A percentile compares a stretch with the other conserved stretches of the same genome.
phyloP scores from a whole-genome alignment of 2,888 invertebrate genomes.

The Gryllus longicercus region DNA sequence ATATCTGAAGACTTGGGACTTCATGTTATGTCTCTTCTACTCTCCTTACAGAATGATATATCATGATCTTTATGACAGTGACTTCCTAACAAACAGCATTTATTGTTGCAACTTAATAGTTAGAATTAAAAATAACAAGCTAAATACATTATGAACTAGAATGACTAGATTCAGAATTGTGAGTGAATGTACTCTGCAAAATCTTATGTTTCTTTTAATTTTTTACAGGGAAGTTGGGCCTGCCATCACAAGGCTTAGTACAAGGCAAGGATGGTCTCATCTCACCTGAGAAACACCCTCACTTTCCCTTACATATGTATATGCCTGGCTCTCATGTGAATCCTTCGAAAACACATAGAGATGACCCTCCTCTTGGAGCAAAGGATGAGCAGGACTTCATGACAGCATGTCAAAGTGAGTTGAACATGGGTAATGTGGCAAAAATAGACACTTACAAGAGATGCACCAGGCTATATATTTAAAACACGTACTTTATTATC shows the following conservation, averaged over 20 bases:
- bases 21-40: too few relatives aligned
- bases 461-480: too few relatives aligned
- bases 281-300: slow-evolving; percentile 42
- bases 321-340: slow-evolving; percentile 40
- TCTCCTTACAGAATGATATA: too few relatives aligned
- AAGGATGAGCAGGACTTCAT: slow-evolving; percentile 63
- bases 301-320: slow-evolving; percentile 48
- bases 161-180: not conserved
- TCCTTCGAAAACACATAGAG: slow-evolving; percentile 38
- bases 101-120: too few relatives aligned
- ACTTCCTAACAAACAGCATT: too few relatives aligned
- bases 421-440: too few relatives aligned
- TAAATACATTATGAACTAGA: not conserved
- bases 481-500: not conserved
- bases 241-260: slow-evolving; percentile 27
- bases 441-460: too few relatives aligned
- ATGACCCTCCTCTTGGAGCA: slow-evolving; percentile 41
- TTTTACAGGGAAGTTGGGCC: slow-evolving; percentile 33
- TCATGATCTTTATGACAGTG: too few relatives aligned
- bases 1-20: too few relatives aligned
- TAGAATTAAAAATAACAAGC: not conserved
- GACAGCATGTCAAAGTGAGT: slow-evolving; percentile 50
- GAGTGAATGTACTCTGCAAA: not conserved
- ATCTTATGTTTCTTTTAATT: not conserved
- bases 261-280: slow-evolving; percentile 43